A percentile compares a stretch with the other conserved stretches of the same genome.
Evolutionary conservation across 1,140 invertebrate genomes (phyloP).

Genomic region (Bemisia tabaci): DNA sequence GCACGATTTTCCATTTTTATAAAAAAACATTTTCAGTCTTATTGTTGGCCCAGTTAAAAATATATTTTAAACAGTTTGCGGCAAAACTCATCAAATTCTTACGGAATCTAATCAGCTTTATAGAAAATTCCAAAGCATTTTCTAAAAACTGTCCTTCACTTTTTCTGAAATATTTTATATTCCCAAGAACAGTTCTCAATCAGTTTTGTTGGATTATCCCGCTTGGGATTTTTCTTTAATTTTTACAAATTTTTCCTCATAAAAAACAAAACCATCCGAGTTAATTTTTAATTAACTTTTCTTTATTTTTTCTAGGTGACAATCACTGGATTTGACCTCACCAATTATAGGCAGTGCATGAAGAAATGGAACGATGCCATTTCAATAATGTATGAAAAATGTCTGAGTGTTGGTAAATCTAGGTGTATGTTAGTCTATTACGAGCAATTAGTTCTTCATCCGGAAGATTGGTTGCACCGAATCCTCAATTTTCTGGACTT

Average conservation of each 20-base stretch:
- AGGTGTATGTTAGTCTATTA: slow-evolving; percentile 84
- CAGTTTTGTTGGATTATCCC: no score
- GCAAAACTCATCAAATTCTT: no score
- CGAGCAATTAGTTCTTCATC: slow-evolving; percentile 92
- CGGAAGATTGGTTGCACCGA: slow-evolving; percentile 72
- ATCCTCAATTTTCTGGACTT: slow-evolving; percentile 85
- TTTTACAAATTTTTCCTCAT: no score
- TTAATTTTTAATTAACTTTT: slow-evolving; percentile 9
- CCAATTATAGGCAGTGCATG: slow-evolving; percentile 83
- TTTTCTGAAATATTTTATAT: background rate
- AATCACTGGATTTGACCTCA: slow-evolving; percentile 93
- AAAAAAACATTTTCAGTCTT: no score
- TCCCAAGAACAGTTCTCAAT: no score
- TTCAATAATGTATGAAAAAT: slow-evolving; percentile 87
- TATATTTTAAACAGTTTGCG: no score
- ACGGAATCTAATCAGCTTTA: no score
- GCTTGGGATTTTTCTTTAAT: no score
- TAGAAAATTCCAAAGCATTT: no score
- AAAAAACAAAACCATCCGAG: no score
- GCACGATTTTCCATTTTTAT: no score
- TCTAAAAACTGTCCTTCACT: background rate
- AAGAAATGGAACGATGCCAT: slow-evolving; percentile 94
- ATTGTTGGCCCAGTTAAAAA: no score
- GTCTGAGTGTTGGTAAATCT: slow-evolving; percentile 65
- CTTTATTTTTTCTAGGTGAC: slow-evolving; percentile 52